phyloP scores from a whole-genome alignment of 1,140 invertebrate species.

The Drosophila murphyi region DNA sequence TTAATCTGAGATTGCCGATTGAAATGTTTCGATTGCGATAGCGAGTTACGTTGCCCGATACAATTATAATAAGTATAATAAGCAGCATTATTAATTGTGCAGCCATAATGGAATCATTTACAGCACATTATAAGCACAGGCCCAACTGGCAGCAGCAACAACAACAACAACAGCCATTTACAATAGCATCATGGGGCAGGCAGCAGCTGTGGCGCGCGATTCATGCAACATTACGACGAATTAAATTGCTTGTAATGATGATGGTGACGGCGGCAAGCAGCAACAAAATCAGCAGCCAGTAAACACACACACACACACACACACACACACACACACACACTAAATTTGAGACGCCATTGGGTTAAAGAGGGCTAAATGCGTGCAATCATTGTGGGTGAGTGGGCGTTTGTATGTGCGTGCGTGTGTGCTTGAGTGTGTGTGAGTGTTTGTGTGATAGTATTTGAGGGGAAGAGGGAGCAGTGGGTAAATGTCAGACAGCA shows the following conservation, averaged over 20 bases:
- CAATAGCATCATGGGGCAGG: slow-evolving; percentile 29
- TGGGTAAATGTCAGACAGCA: slow-evolving; percentile 77
- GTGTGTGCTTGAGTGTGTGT: slow-evolving; percentile 8
- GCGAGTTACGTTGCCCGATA: slow-evolving; percentile 2
- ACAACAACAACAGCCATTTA: slow-evolving; percentile 21
- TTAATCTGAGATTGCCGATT: slow-evolving; percentile 16
- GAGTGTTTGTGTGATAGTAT: not conserved
- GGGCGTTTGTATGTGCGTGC: slow-evolving; percentile 1
- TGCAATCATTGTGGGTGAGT: slow-evolving; percentile 65
- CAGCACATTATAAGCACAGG: slow-evolving; percentile 58
- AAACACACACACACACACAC: slow-evolving; percentile 22
- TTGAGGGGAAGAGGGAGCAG: not conserved
- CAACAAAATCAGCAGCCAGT: not conserved
- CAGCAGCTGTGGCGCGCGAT: slow-evolving; percentile 52
- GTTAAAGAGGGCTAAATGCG: slow-evolving; percentile 78
- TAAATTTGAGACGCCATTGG: slow-evolving; percentile 20
- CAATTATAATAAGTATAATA: slow-evolving; percentile 37
- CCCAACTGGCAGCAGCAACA: slow-evolving; percentile 24
- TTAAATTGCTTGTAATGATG: slow-evolving; percentile 80
- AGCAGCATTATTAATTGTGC: slow-evolving; percentile 68
- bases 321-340: slow-evolving; percentile 15
- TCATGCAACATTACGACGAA: slow-evolving; percentile 75
- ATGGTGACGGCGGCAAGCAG: slow-evolving; percentile 35
- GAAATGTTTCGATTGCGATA: slow-evolving; percentile 32
- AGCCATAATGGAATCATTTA: slow-evolving; percentile 73